Evolutionary conservation across 2,888 invertebrate species (phyloP).

Genomic region (Geotrupes spiniger): DNA sequence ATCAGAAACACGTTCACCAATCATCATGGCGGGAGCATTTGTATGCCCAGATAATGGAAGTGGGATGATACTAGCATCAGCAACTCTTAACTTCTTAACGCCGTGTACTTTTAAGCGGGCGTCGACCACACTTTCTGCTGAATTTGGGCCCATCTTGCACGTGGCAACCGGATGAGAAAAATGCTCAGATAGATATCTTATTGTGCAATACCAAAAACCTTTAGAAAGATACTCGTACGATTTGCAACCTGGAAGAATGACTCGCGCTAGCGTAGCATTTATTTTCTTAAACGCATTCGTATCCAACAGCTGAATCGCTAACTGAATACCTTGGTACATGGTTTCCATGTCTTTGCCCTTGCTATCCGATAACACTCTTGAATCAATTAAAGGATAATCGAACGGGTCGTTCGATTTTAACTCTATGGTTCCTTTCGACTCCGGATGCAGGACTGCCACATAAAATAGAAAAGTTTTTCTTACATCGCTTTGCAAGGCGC

Average conservation of each 20-base stretch:
- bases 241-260: slow-evolving; percentile 17
- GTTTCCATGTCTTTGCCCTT: slow-evolving; percentile 49
- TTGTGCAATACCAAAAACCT: slow-evolving; percentile 30
- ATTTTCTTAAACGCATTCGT: slow-evolving; percentile 54
- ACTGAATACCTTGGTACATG: slow-evolving; percentile 54
- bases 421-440: slow-evolving; percentile 51
- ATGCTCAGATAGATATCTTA: slow-evolving; percentile 21
- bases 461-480: slow-evolving; percentile 57
- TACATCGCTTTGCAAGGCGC: slow-evolving; percentile 45
- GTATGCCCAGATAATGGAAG: slow-evolving; percentile 52
- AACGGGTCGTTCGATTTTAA: slow-evolving; percentile 58
- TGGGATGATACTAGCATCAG: slow-evolving; percentile 56
- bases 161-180: slow-evolving; percentile 27
- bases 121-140: slow-evolving; percentile 23
- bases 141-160: slow-evolving; percentile 28
- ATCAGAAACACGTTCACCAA: slow-evolving; percentile 56
- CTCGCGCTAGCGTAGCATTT: slow-evolving; percentile 46
- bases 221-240: slow-evolving; percentile 18
- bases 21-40: slow-evolving; percentile 54
- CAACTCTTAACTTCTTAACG: slow-evolving; percentile 51
- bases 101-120: slow-evolving; percentile 53
- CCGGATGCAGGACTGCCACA: slow-evolving; percentile 53
- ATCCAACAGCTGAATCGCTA: slow-evolving; percentile 48
- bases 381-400: slow-evolving; percentile 62
- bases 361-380: slow-evolving; percentile 63